Percentiles rank a stretch among this genome's conserved stretches.
These are phyloP conservation scores for Speoplatyrhinus poulsoni DNA, from an alignment of 2,113 vertebrate genomes.

Conservation along the genomic window DNA sequence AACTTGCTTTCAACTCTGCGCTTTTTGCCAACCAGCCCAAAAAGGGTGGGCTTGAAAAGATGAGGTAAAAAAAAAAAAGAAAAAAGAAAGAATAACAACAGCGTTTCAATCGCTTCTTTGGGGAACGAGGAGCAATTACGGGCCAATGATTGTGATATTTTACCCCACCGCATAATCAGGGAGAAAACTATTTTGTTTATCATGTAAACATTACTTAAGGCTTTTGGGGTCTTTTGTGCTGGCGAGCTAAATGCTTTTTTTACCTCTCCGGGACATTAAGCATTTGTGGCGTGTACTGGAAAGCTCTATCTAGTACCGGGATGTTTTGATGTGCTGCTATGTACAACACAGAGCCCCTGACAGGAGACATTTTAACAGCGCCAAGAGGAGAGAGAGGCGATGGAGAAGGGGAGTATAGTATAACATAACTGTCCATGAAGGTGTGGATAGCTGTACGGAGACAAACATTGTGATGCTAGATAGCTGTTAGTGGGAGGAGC, in stretches of 20 bases:
- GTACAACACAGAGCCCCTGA: no score
- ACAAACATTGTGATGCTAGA: no score
- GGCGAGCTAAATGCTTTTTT: constrained; percentile 26
- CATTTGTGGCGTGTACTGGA: constrained; percentile 20
- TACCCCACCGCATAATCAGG: constrained; percentile 49
- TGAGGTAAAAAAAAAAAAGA: not conserved
- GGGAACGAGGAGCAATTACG: constrained; percentile 65
- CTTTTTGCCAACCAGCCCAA: constrained; percentile 56
- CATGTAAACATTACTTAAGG: constrained; percentile 55
- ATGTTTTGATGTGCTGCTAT: no score
- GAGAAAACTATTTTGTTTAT: constrained; percentile 43
- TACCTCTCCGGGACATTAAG: constrained; percentile 24
- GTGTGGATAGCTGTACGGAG: no score
- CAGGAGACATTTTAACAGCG: no score
- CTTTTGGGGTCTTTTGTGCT: constrained; percentile 51
- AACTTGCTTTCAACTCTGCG: constrained; percentile 64
- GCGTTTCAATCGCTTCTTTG: constrained; percentile 38
- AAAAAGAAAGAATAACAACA: constrained; percentile 53
- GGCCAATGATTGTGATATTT: constrained; percentile 67
- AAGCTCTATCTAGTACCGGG: constrained; percentile 1
- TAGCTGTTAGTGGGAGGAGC: no score
- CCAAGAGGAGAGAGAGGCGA: no score
- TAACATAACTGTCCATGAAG: no score
- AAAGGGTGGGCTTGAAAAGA: constrained; percentile 43
- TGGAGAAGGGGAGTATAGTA: no score